A percentile compares a stretch with the other conserved stretches of the same genome.
These are phyloP conservation scores for Cercopithecus mitis DNA, from an alignment of 2,797 vertebrate genomes.

Conservation along the genomic window DNA sequence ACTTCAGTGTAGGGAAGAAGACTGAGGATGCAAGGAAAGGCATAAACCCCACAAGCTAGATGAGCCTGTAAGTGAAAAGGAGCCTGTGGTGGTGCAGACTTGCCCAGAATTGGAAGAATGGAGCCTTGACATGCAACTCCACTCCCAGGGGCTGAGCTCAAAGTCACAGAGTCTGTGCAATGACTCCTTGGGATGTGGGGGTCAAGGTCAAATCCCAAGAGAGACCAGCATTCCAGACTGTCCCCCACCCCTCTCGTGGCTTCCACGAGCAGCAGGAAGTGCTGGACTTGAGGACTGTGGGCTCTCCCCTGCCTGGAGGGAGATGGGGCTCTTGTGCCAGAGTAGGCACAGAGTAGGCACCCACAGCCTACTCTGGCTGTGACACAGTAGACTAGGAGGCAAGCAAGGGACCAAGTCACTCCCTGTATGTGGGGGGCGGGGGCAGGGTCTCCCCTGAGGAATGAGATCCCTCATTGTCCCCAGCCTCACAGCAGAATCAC, in stretches of 20 bases:
- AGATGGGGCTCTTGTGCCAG: not conserved
- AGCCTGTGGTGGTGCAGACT: not conserved
- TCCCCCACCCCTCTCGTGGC: not conserved
- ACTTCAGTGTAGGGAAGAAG: not conserved
- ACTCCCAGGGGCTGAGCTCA: not conserved
- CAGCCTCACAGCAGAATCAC: not conserved
- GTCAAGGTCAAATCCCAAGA: not conserved
- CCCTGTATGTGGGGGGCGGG: fast-evolving
- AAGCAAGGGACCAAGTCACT: not conserved
- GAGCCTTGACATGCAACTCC: not conserved
- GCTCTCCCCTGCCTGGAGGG: not conserved
- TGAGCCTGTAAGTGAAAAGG: not conserved
- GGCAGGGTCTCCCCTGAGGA: not conserved
- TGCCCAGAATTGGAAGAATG: not conserved
- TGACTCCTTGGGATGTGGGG: not conserved
- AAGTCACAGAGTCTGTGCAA: not conserved
- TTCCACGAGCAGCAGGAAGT: not conserved
- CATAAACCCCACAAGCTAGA: not conserved
- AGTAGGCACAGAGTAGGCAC: too few relatives aligned
- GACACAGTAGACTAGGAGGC: not conserved
- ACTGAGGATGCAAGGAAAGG: not conserved
- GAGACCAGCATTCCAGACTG: not conserved
- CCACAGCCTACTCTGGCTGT: not conserved
- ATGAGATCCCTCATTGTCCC: not conserved
- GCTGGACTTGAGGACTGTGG: not conserved